Conservation (phyloP, 2,113 vertebrate genomes). For the Mesocricetus auratus region DNA sequence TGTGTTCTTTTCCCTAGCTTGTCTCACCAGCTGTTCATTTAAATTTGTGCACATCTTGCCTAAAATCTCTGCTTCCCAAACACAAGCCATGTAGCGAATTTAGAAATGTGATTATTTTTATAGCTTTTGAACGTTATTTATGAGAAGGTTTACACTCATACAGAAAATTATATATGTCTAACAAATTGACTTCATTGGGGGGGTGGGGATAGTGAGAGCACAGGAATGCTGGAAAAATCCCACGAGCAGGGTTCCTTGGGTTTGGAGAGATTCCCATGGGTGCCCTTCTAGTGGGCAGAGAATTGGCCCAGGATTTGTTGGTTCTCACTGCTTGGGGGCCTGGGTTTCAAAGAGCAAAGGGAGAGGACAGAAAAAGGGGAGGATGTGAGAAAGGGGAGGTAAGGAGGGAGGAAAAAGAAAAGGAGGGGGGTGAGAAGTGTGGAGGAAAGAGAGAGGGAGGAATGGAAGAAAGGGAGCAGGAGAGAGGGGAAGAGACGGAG, state of each 20-base stretch:
- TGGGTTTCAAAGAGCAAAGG: slow-evolving; percentile 2
- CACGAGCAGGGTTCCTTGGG: accelerated
- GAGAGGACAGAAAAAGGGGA: accelerated
- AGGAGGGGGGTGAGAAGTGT: accelerated
- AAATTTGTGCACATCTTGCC: slow-evolving; percentile 51
- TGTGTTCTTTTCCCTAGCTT: not conserved
- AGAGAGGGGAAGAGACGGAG: no score
- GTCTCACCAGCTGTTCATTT: slow-evolving; percentile 64
- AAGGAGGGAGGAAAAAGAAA: accelerated
- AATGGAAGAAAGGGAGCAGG: not conserved
- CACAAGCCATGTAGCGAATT: slow-evolving; percentile 34
- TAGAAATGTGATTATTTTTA: slow-evolving; percentile 73
- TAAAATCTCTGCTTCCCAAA: slow-evolving; percentile 57
- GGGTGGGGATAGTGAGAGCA: not conserved
- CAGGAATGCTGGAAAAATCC: slow-evolving; percentile 27
- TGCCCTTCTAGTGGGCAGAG: not conserved
- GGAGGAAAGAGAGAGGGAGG: not conserved
- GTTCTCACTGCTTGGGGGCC: not conserved
- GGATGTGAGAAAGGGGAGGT: no score
- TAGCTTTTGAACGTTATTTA: slow-evolving; percentile 65
- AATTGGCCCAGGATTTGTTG: not conserved
- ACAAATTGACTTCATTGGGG: not conserved
- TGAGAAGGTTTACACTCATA: slow-evolving; percentile 62
- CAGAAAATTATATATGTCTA: not conserved
- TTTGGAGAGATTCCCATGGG: not conserved